Percentiles rank a stretch among this genome's conserved stretches.
Conservation (phyloP, 2,888 invertebrate species). For the Actias luna region DNA sequence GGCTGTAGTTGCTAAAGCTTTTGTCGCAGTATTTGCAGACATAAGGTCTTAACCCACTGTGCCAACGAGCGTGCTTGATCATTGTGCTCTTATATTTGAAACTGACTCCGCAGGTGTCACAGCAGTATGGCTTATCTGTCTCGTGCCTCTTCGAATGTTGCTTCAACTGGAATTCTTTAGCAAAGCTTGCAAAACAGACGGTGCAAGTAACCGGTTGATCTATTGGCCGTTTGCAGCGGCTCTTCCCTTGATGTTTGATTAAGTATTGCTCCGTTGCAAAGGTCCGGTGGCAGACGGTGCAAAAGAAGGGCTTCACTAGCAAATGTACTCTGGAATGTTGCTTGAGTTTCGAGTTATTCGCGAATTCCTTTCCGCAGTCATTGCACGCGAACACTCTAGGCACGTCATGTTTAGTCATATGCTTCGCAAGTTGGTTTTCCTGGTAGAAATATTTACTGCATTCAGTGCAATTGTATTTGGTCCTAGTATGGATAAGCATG, state of each 20-base stretch:
- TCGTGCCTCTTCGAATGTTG: slow-evolving; percentile 38
- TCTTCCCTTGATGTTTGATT: slow-evolving; percentile 30
- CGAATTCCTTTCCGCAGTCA: slow-evolving; percentile 44
- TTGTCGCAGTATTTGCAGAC: slow-evolving; percentile 49
- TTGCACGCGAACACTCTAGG: slow-evolving; percentile 34
- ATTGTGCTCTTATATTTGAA: slow-evolving; percentile 60
- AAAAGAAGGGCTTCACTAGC: slow-evolving; percentile 35
- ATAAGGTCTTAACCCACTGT: slow-evolving; percentile 43
- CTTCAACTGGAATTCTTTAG: slow-evolving; percentile 34
- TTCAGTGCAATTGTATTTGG: slow-evolving; percentile 26
- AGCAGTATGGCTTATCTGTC: slow-evolving; percentile 21
- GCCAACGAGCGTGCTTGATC: slow-evolving; percentile 49
- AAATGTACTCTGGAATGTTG: slow-evolving; percentile 46
- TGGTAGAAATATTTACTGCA: slow-evolving; percentile 30
- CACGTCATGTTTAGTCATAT: slow-evolving; percentile 30
- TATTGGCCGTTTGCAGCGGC: slow-evolving; percentile 25
- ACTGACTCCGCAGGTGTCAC: slow-evolving; percentile 30
- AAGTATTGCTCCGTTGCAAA: slow-evolving; percentile 31
- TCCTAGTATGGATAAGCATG: slow-evolving; percentile 26
- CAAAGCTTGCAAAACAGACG: slow-evolving; percentile 34
- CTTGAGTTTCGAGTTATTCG: slow-evolving; percentile 41
- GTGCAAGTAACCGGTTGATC: slow-evolving; percentile 12
- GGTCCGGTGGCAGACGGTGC: slow-evolving; percentile 29
- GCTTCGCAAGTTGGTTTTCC: slow-evolving; percentile 27
- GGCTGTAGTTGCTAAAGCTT: slow-evolving; percentile 47